Evolutionary conservation across 2,888 invertebrate species (phyloP).

Genomic region (Tinea trinotella): DNA sequence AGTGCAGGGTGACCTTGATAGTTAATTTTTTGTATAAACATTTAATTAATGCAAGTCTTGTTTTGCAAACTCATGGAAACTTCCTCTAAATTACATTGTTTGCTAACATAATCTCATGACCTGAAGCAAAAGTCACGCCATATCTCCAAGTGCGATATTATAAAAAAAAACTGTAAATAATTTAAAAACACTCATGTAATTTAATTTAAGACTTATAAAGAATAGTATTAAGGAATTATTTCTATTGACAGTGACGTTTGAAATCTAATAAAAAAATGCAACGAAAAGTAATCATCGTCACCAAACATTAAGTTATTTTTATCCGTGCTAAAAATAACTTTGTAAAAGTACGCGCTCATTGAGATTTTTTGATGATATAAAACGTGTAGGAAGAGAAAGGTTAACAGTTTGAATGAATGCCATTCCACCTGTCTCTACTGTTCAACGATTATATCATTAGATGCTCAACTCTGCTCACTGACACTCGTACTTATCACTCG

Average conservation of each 20-base stretch:
- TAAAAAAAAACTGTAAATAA: neutral
- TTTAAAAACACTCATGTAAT: no score
- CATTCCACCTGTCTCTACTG: conserved; percentile 8
- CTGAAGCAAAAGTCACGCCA: neutral
- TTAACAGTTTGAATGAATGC: conserved; percentile 14
- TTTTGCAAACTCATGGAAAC: conserved; percentile 1
- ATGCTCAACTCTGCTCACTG: no score
- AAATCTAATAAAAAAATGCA: neutral
- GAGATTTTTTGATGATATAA: conserved; percentile 9
- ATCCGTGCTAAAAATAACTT: conserved; percentile 3
- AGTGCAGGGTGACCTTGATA: neutral
- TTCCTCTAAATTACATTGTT: conserved; percentile 1
- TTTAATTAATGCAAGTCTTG: conserved; percentile 2
- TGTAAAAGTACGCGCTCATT: neutral
- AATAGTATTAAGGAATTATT: neutral
- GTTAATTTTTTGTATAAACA: neutral
- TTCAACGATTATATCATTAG: conserved; percentile 7
- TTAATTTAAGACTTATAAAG: neutral
- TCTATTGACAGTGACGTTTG: neutral
- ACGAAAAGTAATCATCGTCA: neutral
- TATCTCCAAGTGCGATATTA: conserved; percentile 3
- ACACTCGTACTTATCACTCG: no score
- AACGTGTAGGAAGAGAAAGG: conserved; percentile 15
- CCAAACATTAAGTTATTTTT: conserved; percentile 4
- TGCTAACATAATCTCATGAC: conserved; percentile 5